Base-by-base conservation (phyloP, 1,140 invertebrate genomes). In the Halesus radiatus region DNA sequence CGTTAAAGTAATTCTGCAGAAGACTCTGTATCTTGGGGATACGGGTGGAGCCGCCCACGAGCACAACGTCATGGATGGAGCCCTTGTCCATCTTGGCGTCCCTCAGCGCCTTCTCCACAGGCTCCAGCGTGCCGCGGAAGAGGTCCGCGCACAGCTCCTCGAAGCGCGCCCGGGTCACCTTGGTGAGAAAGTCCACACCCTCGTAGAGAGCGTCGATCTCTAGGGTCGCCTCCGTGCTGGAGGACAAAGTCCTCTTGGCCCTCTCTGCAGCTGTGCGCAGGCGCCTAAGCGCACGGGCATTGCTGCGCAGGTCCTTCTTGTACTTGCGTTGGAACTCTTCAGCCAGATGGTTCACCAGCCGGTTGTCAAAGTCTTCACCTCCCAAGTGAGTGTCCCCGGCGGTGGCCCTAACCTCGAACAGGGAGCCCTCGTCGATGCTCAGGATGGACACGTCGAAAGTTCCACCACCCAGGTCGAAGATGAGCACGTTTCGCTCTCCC, bases 401-500 rank as follows among this genome's bases (percentile, higher is more conserved):
- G 1, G 37, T 45, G 37, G 37, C 8, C 37, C 37, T 8, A 45
- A 45, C 37, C 37, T 45, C 37, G 37, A 45, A 45, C 37, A 45
- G 37, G 37, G 37, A 45, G 37, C 37, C 37, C 10, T 45, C 37
- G 37, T 45, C 37, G 37, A 45, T 45, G 37, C 37, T 45, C 37
- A 45, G 10, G 37, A 45, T 45, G 37, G 37, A 45, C 10, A 45
- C 37, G 37, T 45, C 37, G 37, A 45, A 45, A 13, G 37, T 45
- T 45, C 37, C 37, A 13, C 37, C 37, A 3, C 37, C 37, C 37
- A 45, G 37, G 37, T 45, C 37, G 37, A 45, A 45, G 37, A 45
- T 45, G 6, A 97, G 87, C 5, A 92, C 90, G 60, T 90, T 93
- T 18, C 86, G 83, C 84, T 93, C 93, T 1, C 96, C 96, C 90